Conservation (phyloP, 1,140 invertebrate genomes). For the Agrilus planipennis region DNA sequence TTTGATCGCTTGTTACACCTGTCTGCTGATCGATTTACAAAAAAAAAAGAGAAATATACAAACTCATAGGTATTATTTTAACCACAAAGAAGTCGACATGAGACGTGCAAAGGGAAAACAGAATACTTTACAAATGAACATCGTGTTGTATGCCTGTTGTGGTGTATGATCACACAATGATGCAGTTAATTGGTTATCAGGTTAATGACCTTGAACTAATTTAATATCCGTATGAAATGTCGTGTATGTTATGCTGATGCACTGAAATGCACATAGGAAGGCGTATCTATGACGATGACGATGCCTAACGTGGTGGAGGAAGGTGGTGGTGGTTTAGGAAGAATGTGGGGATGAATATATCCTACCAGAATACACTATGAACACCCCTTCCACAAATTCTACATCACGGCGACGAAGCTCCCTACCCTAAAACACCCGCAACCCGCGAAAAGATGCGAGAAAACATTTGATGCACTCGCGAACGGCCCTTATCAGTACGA, state of each 20-base stretch:
- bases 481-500: slow-evolving; percentile 9
- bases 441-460: slow-evolving; percentile 31
- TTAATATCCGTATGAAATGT: slow-evolving; percentile 8
- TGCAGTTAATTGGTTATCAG: slow-evolving; percentile 11
- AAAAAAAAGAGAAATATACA: too few species aligned
- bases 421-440: slow-evolving; percentile 34
- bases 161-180: too few species aligned
- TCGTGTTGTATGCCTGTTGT: too few species aligned
- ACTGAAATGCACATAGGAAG: slow-evolving; percentile 8
- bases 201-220: slow-evolving; percentile 24
- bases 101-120: too few species aligned
- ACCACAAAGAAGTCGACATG: too few species aligned
- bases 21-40: too few species aligned
- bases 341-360: slow-evolving; percentile 35
- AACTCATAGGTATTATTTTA: too few species aligned
- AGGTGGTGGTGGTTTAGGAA: slow-evolving; percentile 33
- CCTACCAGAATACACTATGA: slow-evolving; percentile 32
- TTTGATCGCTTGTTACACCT: too few species aligned
- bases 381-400: slow-evolving; percentile 36
- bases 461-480: slow-evolving; percentile 21
- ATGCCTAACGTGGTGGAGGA: slow-evolving; percentile 32
- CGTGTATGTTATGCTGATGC: slow-evolving; percentile 6
- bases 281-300: slow-evolving; percentile 30
- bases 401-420: slow-evolving; percentile 35
- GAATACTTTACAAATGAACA: too few species aligned